Conservation (phyloP, 2,797 vertebrate species). For the Peromyscus attwateri region DNA sequence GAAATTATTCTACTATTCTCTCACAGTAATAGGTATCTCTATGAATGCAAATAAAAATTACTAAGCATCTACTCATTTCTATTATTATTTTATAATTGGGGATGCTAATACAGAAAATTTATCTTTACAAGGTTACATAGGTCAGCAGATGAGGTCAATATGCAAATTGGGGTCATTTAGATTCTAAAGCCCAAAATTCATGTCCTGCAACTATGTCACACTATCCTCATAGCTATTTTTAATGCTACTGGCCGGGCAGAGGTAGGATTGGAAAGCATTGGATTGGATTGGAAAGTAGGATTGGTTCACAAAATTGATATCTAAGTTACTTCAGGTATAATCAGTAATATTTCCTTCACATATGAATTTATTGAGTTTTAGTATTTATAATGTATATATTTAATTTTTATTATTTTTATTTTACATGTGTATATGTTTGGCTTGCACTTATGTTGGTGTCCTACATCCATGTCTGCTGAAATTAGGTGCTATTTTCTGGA, state of each 20-base stretch:
- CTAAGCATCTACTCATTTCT: not conserved
- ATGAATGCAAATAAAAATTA: not conserved
- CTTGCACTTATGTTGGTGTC: not conserved
- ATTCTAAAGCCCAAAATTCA: not conserved
- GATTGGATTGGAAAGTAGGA: too few relatives aligned
- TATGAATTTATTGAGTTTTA: not conserved
- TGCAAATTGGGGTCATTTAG: not conserved
- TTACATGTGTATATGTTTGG: not conserved
- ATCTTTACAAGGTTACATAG: not conserved
- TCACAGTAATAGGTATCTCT: not conserved
- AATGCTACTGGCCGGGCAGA: not conserved
- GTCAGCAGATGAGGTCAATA: not conserved
- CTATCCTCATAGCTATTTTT: not conserved
- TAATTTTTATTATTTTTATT: not conserved
- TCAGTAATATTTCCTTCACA: not conserved
- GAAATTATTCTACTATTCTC: not conserved
- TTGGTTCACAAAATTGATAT: not conserved
- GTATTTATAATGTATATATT: not conserved
- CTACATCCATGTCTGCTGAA: not conserved
- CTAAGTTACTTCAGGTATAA: not conserved
- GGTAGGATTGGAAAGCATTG: not conserved
- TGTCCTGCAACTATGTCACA: not conserved
- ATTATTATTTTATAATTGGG: not conserved
- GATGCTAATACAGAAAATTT: not conserved
- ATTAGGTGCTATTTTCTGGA: not conserved